Base-by-base conservation (phyloP, 2,797 vertebrate genomes). In the Gambelia wislizenii region DNA sequence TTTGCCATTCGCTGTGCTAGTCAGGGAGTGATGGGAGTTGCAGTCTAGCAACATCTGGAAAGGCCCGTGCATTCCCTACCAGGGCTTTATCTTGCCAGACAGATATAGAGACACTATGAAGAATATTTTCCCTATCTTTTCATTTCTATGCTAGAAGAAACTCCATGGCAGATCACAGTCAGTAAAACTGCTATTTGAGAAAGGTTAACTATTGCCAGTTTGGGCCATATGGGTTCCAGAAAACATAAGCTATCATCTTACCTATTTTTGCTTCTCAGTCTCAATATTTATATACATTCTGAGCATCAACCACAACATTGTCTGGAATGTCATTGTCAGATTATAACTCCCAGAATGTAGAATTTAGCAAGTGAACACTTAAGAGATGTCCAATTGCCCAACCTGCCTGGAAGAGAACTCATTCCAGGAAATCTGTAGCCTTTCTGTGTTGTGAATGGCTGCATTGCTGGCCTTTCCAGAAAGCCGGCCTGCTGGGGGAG, bases 401-500 rank as follows among this genome's bases (percentile, higher is more conserved):
- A 36, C 61, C 49, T 77, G 59, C 8, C 74, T 44, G 83, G 61
- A 79, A 79, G 83, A 33, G 12, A 76, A 47, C 36, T 69, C 4
- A 39, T 85, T 79, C 82, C 88, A 59, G 88, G 83, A 85, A 84
- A 59, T 70, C 67, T 64, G 9, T 67, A 52, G 14, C 80, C 30
- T 83, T 83, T 42, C 52, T 27, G 36, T 77, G 4, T 47, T 61
- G 33, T 70, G 64, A 81, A 70, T 59, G 33, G 74, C 27, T 67
- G 2, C 70, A 77, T 33, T 36, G 72, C 16, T 39, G 25, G n/a
- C 27, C 59, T 82, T 74, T 74, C 42, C 77, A 61, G 84, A 39
- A 81, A 49, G 52, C 27, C 3, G 33, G 39, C 25, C 36, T 85
- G 67, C 30, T 22, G 33, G n/a, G 33, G 30, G 52, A 20, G 54